These are phyloP conservation scores for Catharus ustulatus DNA, from an alignment of 2,797 vertebrate species.

Conservation along the genomic window DNA sequence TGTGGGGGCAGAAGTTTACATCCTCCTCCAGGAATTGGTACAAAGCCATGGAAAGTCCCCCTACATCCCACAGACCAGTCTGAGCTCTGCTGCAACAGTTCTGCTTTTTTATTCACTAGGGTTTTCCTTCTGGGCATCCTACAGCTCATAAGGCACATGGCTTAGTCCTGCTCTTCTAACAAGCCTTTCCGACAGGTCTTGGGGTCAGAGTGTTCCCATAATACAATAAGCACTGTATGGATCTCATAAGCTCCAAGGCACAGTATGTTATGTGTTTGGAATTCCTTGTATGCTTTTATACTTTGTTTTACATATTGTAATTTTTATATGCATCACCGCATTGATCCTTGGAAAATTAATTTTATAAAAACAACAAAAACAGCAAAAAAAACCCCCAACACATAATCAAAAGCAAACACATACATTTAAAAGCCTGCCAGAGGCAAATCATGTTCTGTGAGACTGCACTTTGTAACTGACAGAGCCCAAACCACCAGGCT, in stretches of 20 bases:
- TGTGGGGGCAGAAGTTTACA: neutral
- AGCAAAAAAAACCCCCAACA: neutral
- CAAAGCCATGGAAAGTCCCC: neutral
- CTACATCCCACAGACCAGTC: neutral
- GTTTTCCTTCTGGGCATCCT: conserved; percentile 59
- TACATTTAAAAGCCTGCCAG: conserved; percentile 59
- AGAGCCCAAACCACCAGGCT: conserved; percentile 39
- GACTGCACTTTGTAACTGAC: conserved; percentile 58
- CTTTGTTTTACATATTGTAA: conserved; percentile 70
- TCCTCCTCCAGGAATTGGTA: conserved; percentile 28
- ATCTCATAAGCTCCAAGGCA: conserved; percentile 67
- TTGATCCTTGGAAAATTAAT: conserved; percentile 70
- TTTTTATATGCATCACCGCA: conserved; percentile 64
- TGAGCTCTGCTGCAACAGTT: conserved; percentile 5
- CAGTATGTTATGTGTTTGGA: conserved; percentile 69
- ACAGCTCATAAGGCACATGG: conserved; percentile 36
- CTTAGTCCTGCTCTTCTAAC: conserved; percentile 31
- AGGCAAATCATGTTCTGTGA: conserved; percentile 59
- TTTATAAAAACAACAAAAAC: neutral
- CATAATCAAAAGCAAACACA: conserved; percentile 69
- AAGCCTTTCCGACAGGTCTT: conserved; percentile 27
- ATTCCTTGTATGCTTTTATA: conserved; percentile 69
- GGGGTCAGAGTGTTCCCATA: conserved; percentile 68
- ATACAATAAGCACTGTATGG: conserved; percentile 58
- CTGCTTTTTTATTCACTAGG: neutral